A percentile compares a stretch with the other conserved stretches of the same genome.
These are phyloP conservation scores for Stratiomys singularior DNA, from an alignment of 2,888 invertebrate species.

Conservation along the genomic window DNA sequence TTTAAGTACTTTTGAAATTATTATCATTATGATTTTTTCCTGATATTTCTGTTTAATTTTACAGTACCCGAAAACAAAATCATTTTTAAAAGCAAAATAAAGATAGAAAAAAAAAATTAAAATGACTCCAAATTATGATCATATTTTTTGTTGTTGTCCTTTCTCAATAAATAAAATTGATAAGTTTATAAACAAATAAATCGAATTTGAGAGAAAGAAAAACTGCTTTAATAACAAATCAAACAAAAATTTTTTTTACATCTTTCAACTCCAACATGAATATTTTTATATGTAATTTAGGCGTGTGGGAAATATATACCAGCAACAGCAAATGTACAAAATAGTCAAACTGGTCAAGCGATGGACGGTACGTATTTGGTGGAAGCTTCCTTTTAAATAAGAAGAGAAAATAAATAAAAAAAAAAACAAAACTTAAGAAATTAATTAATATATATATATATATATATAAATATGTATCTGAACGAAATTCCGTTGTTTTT, in stretches of 20 bases:
- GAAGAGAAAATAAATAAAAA: conserved; percentile 24
- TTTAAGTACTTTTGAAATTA: too few species aligned
- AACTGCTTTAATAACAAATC: neutral
- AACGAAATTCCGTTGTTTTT: neutral
- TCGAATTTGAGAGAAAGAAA: neutral
- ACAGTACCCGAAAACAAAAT: too few species aligned
- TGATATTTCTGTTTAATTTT: too few species aligned
- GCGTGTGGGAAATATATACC: conserved; percentile 90
- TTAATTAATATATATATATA: neutral
- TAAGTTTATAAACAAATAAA: neutral
- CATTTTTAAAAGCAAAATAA: too few species aligned
- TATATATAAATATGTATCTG: neutral
- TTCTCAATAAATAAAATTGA: neutral
- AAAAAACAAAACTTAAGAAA: neutral
- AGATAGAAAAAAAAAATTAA: too few species aligned
- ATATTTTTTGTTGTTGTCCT: too few species aligned
- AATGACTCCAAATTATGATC: too few species aligned
- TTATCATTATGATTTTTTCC: too few species aligned
- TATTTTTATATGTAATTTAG: conserved; percentile 64
- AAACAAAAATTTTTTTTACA: neutral
- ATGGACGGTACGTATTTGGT: conserved; percentile 88
- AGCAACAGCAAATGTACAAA: conserved; percentile 82
- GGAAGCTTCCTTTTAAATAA: conserved; percentile 81
- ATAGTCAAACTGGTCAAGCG: conserved; percentile 82
- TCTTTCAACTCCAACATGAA: conserved; percentile 3